phyloP scores from a whole-genome alignment of 2,888 invertebrate genomes.

The Xiphydria camelus region DNA sequence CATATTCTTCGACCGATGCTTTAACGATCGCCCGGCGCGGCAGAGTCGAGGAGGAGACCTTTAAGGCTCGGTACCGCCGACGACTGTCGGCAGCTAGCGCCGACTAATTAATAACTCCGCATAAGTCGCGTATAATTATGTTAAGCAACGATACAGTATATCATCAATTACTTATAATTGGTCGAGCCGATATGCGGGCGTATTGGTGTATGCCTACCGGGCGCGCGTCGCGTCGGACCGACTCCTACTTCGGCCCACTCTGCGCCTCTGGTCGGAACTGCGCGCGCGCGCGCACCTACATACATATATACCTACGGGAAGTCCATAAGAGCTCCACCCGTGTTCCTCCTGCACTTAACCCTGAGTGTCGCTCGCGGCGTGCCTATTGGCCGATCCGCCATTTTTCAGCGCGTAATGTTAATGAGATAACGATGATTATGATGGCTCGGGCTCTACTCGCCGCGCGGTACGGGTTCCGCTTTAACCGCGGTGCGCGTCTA shows the following conservation, averaged over 20 bases:
- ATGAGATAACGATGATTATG: slow-evolving; percentile 49
- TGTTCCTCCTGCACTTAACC: slow-evolving; percentile 32
- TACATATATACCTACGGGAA: slow-evolving; percentile 20
- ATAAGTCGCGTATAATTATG: slow-evolving; percentile 23
- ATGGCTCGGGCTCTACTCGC: slow-evolving; percentile 2
- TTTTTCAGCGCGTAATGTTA: slow-evolving; percentile 44
- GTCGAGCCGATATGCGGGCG: no score
- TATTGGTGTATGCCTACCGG: no score
- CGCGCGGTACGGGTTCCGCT: no score
- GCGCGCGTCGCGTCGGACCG: no score
- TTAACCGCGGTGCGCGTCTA: no score
- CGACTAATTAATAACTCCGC: slow-evolving; percentile 25
- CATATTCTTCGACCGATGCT: no score
- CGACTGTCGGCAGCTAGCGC: background rate
- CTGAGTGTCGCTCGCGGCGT: slow-evolving; percentile 31
- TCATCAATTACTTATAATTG: slow-evolving; percentile 28
- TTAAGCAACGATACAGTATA: slow-evolving; percentile 19
- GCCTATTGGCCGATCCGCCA: slow-evolving; percentile 42
- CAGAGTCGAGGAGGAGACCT: background rate
- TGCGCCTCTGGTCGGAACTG: background rate
- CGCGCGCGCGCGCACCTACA: background rate
- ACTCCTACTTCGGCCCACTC: no score
- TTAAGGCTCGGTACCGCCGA: no score
- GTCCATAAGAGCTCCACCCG: slow-evolving; percentile 17
- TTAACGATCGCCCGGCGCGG: no score